These are phyloP conservation scores for Herpailurus yagouaroundi DNA, from an alignment of 2,113 vertebrate genomes.

Conservation along the genomic window DNA sequence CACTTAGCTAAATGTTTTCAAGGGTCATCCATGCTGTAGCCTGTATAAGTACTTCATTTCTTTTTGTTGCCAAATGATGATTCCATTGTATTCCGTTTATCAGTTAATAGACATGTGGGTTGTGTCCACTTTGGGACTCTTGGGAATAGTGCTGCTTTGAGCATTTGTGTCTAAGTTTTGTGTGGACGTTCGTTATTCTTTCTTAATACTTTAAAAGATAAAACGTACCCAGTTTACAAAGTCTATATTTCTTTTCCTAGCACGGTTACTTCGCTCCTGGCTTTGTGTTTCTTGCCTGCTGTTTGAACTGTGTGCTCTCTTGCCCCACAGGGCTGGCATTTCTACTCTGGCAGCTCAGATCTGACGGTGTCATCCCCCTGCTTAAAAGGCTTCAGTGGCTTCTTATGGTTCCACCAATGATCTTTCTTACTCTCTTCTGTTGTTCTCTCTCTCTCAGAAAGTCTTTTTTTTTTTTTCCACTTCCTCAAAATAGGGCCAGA, in stretches of 20 bases:
- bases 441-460: neutral
- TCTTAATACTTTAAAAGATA: slow-evolving; percentile 6
- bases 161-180: neutral
- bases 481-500: neutral
- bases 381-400: neutral
- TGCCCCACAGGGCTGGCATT: neutral
- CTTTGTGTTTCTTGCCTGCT: neutral
- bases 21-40: neutral
- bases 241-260: neutral
- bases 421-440: neutral
- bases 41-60: neutral
- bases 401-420: neutral
- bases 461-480: neutral
- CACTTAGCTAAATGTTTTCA: slow-evolving; percentile 24
- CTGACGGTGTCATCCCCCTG: neutral
- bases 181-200: neutral
- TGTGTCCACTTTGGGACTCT: neutral
- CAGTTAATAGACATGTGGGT: neutral
- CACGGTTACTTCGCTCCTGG: neutral
- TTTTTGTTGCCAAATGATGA: neutral
- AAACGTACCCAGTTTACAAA: neutral
- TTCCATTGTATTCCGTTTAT: slow-evolving; percentile 1
- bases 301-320: neutral
- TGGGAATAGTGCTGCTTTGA: neutral
- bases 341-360: neutral